Conservation (phyloP, 2,888 invertebrate genomes). For the Leptinotarsa juncta region DNA sequence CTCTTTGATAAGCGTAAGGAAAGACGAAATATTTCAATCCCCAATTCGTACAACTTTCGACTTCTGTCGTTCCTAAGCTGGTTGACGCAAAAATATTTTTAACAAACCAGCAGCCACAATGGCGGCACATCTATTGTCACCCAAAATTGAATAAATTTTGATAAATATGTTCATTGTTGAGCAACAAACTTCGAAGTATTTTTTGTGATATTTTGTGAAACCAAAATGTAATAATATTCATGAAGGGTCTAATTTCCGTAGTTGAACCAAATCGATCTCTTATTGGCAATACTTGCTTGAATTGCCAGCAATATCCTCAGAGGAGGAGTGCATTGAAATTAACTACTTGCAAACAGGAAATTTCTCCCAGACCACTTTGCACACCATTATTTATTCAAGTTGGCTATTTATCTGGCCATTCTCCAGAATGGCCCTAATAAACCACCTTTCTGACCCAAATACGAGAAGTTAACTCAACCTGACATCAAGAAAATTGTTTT, state of each 20-base stretch:
- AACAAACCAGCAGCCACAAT: too few species aligned
- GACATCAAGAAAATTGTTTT: conserved; percentile 24
- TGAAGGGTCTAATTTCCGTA: not conserved
- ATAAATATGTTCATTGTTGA: too few species aligned
- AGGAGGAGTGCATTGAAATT: conserved; percentile 4
- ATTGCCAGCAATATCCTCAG: not conserved
- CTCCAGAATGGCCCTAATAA: conserved; percentile 30
- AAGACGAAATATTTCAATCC: too few species aligned
- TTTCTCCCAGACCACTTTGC: conserved; percentile 25
- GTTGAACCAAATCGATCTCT: not conserved
- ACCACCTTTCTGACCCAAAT: conserved; percentile 33
- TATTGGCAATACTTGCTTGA: not conserved
- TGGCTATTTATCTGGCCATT: conserved; percentile 32
- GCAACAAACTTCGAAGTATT: not conserved
- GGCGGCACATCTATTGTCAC: too few species aligned
- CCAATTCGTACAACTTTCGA: too few species aligned
- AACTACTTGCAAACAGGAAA: conserved; percentile 16
- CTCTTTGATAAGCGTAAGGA: too few species aligned
- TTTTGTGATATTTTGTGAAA: too few species aligned
- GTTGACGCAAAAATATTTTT: too few species aligned
- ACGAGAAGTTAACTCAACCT: conserved; percentile 20
- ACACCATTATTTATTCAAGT: conserved; percentile 31
- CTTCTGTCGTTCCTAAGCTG: too few species aligned
- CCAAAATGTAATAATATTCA: not conserved
- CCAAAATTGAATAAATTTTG: too few species aligned